Evolutionary conservation across 92 coral and sea anemone species (phyloP), one percentile per base, ranked within the genome.

Genomic region (Paragorgia papillata): DNA sequence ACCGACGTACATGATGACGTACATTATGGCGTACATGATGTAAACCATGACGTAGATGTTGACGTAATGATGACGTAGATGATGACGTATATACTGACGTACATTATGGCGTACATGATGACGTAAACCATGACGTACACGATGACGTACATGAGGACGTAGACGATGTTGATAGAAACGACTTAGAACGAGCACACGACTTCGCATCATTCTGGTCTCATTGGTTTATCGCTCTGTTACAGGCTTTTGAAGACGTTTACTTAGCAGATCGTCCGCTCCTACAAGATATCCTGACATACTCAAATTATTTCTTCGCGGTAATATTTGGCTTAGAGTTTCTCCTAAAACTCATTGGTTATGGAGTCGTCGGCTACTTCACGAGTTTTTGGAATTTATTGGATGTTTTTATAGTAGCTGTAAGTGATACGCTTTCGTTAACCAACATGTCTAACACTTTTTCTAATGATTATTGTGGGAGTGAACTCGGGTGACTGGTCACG

Each of bases 361-460:
- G 99, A 25, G 80, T 95, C 49, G 93, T 95, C 27, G 97, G 95
- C 7, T 95, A 95, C 79, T 95, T 95, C 69, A 56, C 87, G 13
- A 95, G 92, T 83, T 85, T 95, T 55, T 95, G 99, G 99, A 95
- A 95, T 84, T 95, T 96, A 60, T 87, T 95, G 60, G 99, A 95
- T 39, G 88, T 87, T 62, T 91, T 95, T 74, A 95, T 95, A 39
- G 99, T 95, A 7, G 99, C 99, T 80, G 99, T 95, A 83, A 76
- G 97, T 88, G 44, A 21, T 13, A 37, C 43, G 12, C 5, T 5
- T 37, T n/a, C n/a, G n/a, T n/a, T n/a, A n/a, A n/a, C n/a, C n/a
- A n/a, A n/a, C n/a, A n/a, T n/a, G n/a, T n/a, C n/a, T n/a, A n/a
- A n/a, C n/a, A n/a, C n/a, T n/a, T n/a, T n/a, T n/a, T n/a, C n/a